Base-by-base conservation (phyloP, 2,888 invertebrate genomes). In the Clepsis dumicolana region DNA sequence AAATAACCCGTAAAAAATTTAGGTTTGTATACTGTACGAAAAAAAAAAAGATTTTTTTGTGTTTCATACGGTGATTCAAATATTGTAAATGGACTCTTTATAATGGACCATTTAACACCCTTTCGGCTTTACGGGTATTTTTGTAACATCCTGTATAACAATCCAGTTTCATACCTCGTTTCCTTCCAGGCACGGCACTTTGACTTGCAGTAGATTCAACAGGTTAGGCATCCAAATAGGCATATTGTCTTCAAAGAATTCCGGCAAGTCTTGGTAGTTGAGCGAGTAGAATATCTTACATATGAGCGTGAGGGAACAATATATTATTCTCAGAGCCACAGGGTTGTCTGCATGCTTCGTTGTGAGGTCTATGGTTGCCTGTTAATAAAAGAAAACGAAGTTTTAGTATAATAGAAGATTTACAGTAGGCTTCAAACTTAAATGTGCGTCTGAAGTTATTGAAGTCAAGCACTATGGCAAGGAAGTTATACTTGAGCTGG, bases 181-280 rank as follows among this genome's bases (percentile, higher is more conserved):
- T 2, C 96, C 96, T 79, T 96, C 95, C 70, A 99, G 92, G 29
- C 95, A 93, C 1, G 96, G 95, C 44, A 98, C 97, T 86, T 98
- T 96, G 0, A 94, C 94, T 67, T 95, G 96, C 38, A 99, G 94
- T 35, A 99, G 93, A 32, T 95, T 95, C 61, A 98, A 96, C 77
- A 99, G 97, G 80, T 98, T 96, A 0, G 95, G 95, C 99, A 99
- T 99, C 99, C 99, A 99, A 0, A 95, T 95, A 24, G 94, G 94
- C 97, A 99, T 98, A 86, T 99, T 98, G 85, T 99, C 99, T 89
- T 99, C 99, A 86, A 99, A 99, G 93, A 98, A 99, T 91, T 99
- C 99, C 0, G 99, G 99, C 76, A 99, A 92, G 89, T 99, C 99
- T 94, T 99, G 99, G 75, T 96, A 98, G 89, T 99, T 99, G 21